Conservation (phyloP, 2,888 invertebrate species). For the Stenurella melanura region DNA sequence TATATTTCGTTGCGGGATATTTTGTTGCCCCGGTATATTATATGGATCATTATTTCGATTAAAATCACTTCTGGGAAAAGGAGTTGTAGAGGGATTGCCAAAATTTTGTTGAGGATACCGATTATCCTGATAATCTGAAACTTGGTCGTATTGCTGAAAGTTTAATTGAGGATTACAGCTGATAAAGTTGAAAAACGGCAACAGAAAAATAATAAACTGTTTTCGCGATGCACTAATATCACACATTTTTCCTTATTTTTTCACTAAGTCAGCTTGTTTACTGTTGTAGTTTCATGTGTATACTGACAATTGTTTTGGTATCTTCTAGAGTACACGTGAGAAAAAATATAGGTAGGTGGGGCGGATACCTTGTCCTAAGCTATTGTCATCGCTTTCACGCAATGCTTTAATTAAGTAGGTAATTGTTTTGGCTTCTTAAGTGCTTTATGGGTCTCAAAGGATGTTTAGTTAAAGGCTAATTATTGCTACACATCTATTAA, state of each 20-base stretch:
- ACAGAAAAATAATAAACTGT: constrained; percentile 52
- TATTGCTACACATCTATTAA: neutral
- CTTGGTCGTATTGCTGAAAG: constrained; percentile 53
- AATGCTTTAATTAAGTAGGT: constrained; percentile 34
- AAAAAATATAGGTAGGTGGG: constrained; percentile 62
- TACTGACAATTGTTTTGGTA: constrained; percentile 65
- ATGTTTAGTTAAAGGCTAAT: constrained; percentile 26
- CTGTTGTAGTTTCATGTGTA: constrained; percentile 59
- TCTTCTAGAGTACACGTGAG: constrained; percentile 67
- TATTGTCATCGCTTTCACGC: constrained; percentile 47
- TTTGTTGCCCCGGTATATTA: constrained; percentile 44
- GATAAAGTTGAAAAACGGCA: constrained; percentile 42
- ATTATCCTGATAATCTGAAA: constrained; percentile 31
- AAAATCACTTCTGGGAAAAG: constrained; percentile 28
- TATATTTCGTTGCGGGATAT: constrained; percentile 19
- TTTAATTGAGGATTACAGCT: constrained; percentile 57
- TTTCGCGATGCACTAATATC: constrained; percentile 65
- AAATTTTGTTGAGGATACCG: constrained; percentile 41
- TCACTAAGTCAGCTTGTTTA: constrained; percentile 52
- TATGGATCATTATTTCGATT: constrained; percentile 40
- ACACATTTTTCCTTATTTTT: constrained; percentile 63
- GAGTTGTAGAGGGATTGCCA: constrained; percentile 20
- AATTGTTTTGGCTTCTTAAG: constrained; percentile 37
- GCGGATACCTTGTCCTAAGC: constrained; percentile 67
- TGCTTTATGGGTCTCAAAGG: constrained; percentile 38